Base-by-base conservation (phyloP, 92 coral and sea anemone species). In the Bergia puertoricense region DNA sequence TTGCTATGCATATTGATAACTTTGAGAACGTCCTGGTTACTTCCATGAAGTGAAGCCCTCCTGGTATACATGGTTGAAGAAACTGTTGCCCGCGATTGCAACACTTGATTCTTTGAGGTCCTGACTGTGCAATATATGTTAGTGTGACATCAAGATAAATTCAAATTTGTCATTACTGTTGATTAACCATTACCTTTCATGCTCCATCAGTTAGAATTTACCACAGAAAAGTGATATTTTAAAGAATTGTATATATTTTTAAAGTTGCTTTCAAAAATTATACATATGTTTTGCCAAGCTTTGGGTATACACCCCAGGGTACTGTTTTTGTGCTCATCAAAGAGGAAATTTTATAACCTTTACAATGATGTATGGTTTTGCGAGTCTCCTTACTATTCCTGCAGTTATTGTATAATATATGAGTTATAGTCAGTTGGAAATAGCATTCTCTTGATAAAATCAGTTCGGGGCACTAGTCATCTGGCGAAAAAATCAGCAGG, bases 141-240 rank as follows among this genome's bases (percentile, higher is more conserved):
- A 4, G 9, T 46, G 51, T 46, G 51, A 46, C 51, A 46, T 46
- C 51, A 46, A 46, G 51, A 46, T 4, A 46, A 46, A 46, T 46
- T 46, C 51, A 46, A 46, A 46, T 46, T 46, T 46, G 51, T 46
- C 51, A 4, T 46, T 46, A 46, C 51, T 46, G 51, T 46, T 46
- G n/a, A 66, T 66, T 8, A 18, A 18, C 72, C n/a, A 20, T 18
- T 66, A 7, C n/a, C 36, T 66, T 66, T 66, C 30, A 18, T 66
- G 22, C 36, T 66, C 72, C 22, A 66, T 23, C 0, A 18, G 5
- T 20, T 20, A 13, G 30, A 66, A 18, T 66, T 23, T 2, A 66
- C 51, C 72, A 66, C 72, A 66, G 72, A 66, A 66, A 66, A 20
- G 72, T 66, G 72, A 66, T 66, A 66, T 66, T 66, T 66, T 20